Evolutionary conservation across 92 coral and sea anemone genomes (phyloP).

Genomic region (Paragorgia papillata): DNA sequence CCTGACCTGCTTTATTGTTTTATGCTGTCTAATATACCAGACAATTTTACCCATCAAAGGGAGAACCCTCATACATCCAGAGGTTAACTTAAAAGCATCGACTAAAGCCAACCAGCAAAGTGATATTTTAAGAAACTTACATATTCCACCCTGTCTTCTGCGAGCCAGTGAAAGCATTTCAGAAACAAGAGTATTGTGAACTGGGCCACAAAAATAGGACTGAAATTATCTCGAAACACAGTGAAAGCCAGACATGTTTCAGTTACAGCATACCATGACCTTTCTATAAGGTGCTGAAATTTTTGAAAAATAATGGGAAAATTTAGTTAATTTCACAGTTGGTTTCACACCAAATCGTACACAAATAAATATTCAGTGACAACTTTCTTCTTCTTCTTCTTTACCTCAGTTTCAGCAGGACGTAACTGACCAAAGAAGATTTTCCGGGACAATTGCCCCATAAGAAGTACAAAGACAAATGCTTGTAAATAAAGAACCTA

Average conservation of each 20-base stretch:
- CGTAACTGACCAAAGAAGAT: slow-evolving; percentile 96
- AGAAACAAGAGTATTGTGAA: slow-evolving; percentile 86
- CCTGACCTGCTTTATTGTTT: too few species aligned
- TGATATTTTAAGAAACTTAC: not conserved
- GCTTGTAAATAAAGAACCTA: slow-evolving; percentile 96
- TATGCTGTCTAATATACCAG: too few species aligned
- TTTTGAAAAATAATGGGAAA: slow-evolving; percentile 2
- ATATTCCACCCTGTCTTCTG: slow-evolving; percentile 96
- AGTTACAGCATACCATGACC: slow-evolving; percentile 99
- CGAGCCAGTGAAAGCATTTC: slow-evolving; percentile 97
- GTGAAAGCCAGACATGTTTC: slow-evolving; percentile 99
- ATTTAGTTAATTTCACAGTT: not conserved
- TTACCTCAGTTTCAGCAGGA: slow-evolving; percentile 98
- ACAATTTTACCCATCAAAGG: too few species aligned
- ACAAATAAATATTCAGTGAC: too few species aligned
- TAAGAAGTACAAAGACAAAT: slow-evolving; percentile 86
- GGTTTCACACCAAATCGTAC: too few species aligned
- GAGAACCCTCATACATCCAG: too few species aligned
- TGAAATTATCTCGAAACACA: slow-evolving; percentile 97
- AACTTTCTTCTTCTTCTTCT: too few species aligned
- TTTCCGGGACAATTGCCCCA: slow-evolving; percentile 86
- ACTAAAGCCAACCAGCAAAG: too few species aligned
- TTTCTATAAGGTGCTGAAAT: slow-evolving; percentile 85
- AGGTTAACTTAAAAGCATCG: too few species aligned
- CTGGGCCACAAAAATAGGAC: slow-evolving; percentile 99